Conservation (phyloP, 2,888 invertebrate species). For the Agriopis aurantiaria region DNA sequence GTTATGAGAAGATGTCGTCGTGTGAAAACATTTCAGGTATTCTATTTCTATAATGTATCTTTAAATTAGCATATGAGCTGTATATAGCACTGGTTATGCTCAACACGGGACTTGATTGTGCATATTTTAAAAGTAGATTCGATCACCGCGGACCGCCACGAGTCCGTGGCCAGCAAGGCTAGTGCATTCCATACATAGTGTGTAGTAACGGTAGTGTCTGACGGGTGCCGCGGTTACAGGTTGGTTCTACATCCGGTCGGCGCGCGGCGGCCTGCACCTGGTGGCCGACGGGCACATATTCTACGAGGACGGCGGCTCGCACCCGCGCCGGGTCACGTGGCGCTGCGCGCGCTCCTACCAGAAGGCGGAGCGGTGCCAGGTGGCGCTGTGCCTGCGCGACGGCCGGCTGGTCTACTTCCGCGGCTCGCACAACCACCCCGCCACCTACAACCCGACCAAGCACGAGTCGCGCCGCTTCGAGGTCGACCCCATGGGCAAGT, state of each 20-base stretch:
- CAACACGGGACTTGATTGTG: background rate
- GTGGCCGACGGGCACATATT: slow-evolving; percentile 83
- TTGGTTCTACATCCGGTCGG: slow-evolving; percentile 83
- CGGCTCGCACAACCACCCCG: slow-evolving; percentile 79
- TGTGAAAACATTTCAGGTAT: slow-evolving; percentile 22
- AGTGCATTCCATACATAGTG: slow-evolving; percentile 5
- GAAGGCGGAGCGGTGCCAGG: slow-evolving; percentile 82
- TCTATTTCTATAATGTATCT: slow-evolving; percentile 13
- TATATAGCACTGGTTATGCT: slow-evolving; percentile 1
- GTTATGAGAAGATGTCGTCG: slow-evolving; percentile 8
- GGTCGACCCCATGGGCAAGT: slow-evolving; percentile 83
- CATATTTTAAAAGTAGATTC: background rate
- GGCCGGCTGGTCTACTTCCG: slow-evolving; percentile 82
- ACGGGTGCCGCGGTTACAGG: slow-evolving; percentile 67
- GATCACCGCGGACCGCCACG: background rate
- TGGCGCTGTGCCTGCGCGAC: slow-evolving; percentile 79
- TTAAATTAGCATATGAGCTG: background rate
- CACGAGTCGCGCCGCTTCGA: slow-evolving; percentile 80
- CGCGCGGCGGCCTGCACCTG: slow-evolving; percentile 80
- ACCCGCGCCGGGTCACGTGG: slow-evolving; percentile 82
- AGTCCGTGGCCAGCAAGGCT: slow-evolving; percentile 9
- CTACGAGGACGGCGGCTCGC: slow-evolving; percentile 83
- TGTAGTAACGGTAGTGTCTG: slow-evolving; percentile 43
- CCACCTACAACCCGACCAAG: slow-evolving; percentile 79
- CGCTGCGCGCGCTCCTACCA: slow-evolving; percentile 82